These are phyloP conservation scores for Chirona hameri DNA, from an alignment of 2,888 invertebrate genomes.

Conservation along the genomic window DNA sequence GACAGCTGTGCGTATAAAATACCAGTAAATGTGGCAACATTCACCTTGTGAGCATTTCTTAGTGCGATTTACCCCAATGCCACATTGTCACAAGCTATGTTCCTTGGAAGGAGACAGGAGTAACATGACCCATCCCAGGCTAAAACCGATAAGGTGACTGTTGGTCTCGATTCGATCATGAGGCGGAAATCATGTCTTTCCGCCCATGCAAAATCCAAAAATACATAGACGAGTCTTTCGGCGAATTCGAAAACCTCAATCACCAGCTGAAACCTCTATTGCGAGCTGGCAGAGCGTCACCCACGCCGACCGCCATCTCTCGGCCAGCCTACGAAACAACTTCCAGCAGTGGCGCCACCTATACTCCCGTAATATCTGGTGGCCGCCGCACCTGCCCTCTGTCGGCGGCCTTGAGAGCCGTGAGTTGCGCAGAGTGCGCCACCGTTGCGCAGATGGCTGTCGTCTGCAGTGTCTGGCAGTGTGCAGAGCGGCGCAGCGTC, in stretches of 20 bases:
- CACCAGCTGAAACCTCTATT: neutral
- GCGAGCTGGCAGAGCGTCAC: neutral
- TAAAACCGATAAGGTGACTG: no score
- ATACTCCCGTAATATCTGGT: neutral
- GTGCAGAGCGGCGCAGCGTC: neutral
- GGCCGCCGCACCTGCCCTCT: conserved; percentile 1
- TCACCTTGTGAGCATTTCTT: conserved; percentile 3
- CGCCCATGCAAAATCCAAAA: neutral
- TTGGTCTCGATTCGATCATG: no score
- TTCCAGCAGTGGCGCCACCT: neutral
- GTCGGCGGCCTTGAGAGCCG: neutral
- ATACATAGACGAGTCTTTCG: neutral
- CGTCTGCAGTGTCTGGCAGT: neutral
- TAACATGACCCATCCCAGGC: no score
- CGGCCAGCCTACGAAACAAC: no score
- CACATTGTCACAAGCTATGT: neutral
- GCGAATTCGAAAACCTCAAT: neutral
- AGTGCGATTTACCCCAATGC: neutral
- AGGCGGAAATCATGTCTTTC: neutral
- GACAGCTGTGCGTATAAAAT: conserved; percentile 22
- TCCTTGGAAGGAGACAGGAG: no score
- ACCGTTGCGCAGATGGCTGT: neutral
- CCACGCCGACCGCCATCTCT: neutral
- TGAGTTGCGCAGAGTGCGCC: neutral
- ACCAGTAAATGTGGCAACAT: conserved; percentile 13